Evolutionary conservation across 92 coral and sea anemone species (phyloP).

Genomic region (Zoanthus gigantus): DNA sequence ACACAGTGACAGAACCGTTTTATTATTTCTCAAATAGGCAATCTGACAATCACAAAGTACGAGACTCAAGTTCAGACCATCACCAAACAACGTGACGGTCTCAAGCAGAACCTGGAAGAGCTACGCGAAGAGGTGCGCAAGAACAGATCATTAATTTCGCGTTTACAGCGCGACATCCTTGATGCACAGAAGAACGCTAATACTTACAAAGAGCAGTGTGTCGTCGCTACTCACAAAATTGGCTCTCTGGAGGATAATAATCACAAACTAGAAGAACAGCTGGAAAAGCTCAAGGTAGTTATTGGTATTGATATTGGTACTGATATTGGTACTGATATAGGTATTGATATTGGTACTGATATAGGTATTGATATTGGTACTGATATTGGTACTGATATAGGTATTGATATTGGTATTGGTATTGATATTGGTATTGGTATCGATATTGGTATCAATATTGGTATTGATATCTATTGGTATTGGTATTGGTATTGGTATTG

Average conservation of each 20-base stretch:
- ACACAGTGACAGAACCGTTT: not conserved
- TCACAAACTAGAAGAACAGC: constrained; percentile 67
- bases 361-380: no score
- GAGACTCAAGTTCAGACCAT: constrained; percentile 80
- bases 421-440: no score
- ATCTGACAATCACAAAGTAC: constrained; percentile 71
- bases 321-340: no score
- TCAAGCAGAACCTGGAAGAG: constrained; percentile 80
- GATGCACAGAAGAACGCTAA: constrained; percentile 81
- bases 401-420: no score
- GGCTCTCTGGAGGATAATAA: constrained; percentile 68
- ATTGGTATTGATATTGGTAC: not conserved
- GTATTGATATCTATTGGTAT: no score
- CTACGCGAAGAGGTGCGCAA: constrained; percentile 79
- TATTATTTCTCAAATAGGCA: constrained; percentile 18
- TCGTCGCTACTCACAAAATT: constrained; percentile 73
- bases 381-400: no score
- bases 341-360: no score
- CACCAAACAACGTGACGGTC: constrained; percentile 80
- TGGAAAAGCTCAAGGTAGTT: constrained; percentile 74
- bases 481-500: no score
- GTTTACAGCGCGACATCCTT: constrained; percentile 81
- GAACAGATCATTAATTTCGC: constrained; percentile 74
- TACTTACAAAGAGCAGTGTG: constrained; percentile 82
- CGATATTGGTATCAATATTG: no score